Evolutionary conservation across 2,888 invertebrate species (phyloP).

Genomic region (Eupeodes luniger): DNA sequence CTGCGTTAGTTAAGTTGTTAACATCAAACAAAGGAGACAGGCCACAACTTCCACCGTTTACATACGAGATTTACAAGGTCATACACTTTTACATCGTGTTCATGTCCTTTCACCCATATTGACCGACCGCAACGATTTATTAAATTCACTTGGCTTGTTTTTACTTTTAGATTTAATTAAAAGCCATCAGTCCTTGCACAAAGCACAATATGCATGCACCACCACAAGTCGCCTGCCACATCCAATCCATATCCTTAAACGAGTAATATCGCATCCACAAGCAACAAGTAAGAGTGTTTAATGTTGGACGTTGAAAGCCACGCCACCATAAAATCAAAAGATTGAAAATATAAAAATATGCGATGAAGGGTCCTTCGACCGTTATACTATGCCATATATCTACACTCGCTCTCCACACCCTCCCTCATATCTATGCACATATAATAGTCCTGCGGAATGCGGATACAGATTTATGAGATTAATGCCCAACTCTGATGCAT

Average conservation of each 20-base stretch:
- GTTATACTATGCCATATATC: background rate
- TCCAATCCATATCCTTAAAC: background rate
- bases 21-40: constrained; percentile 48
- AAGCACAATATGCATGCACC: background rate
- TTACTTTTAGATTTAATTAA: constrained; percentile 65
- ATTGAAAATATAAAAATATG: constrained; percentile 43
- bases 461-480: constrained; percentile 52
- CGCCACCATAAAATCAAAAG: constrained; percentile 40
- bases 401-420: background rate
- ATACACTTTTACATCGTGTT: constrained; percentile 17
- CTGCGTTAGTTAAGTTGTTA: constrained; percentile 57
- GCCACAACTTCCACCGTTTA: background rate
- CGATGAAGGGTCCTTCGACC: constrained; percentile 11
- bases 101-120: constrained; percentile 46
- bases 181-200: constrained; percentile 46
- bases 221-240: constrained; percentile 21
- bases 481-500: constrained; percentile 36
- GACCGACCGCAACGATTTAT: constrained; percentile 64
- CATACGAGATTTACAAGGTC: background rate
- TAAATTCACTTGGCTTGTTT: constrained; percentile 40
- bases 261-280: background rate
- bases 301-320: constrained; percentile 31
- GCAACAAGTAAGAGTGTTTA: constrained; percentile 32
- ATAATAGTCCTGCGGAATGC: constrained; percentile 5
- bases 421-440: background rate